A percentile compares a stretch with the other conserved stretches of the same genome.
Evolutionary conservation across 2,797 vertebrate genomes (phyloP).

Genomic region (Aulostomus chinensis): DNA sequence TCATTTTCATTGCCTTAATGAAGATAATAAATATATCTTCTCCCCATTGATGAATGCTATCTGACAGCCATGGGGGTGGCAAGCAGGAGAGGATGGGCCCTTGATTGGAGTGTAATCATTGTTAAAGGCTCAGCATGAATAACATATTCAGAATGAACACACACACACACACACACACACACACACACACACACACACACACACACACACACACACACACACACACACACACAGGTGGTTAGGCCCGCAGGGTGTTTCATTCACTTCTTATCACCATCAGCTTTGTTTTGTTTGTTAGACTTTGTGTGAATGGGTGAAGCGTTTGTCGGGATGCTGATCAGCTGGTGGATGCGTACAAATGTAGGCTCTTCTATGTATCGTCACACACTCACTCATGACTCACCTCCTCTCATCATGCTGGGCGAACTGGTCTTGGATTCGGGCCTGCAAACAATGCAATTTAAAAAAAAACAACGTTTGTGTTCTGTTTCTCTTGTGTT

Average conservation of each 20-base stretch:
- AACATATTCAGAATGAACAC: slow-evolving; percentile 70
- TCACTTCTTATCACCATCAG: slow-evolving; percentile 72
- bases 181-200: slow-evolving; percentile 22
- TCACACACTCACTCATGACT: slow-evolving; percentile 37
- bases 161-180: too few species aligned
- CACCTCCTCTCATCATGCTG: slow-evolving; percentile 42
- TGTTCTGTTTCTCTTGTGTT: slow-evolving; percentile 39
- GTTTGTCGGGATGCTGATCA: slow-evolving; percentile 52
- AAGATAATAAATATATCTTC: slow-evolving; percentile 78
- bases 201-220: slow-evolving; percentile 8
- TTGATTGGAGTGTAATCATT: slow-evolving; percentile 77
- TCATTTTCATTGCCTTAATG: slow-evolving; percentile 79
- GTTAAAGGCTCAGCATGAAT: slow-evolving; percentile 75
- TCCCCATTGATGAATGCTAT: slow-evolving; percentile 74
- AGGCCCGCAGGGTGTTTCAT: slow-evolving; percentile 69
- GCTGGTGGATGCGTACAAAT: slow-evolving; percentile 46
- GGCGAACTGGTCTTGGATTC: slow-evolving; percentile 23
- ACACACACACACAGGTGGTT: slow-evolving; percentile 62
- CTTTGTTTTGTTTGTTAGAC: slow-evolving; percentile 60
- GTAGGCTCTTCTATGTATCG: slow-evolving; percentile 8
- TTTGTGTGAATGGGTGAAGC: slow-evolving; percentile 58
- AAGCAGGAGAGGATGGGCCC: slow-evolving; percentile 58
- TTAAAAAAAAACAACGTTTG: slow-evolving; percentile 44
- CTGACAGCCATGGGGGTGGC: slow-evolving; percentile 71
- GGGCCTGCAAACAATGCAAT: slow-evolving; percentile 58